Evolutionary conservation across 2,888 invertebrate genomes (phyloP), one percentile per base, ranked within the genome.

Genomic region (Euzetes globulus): DNA sequence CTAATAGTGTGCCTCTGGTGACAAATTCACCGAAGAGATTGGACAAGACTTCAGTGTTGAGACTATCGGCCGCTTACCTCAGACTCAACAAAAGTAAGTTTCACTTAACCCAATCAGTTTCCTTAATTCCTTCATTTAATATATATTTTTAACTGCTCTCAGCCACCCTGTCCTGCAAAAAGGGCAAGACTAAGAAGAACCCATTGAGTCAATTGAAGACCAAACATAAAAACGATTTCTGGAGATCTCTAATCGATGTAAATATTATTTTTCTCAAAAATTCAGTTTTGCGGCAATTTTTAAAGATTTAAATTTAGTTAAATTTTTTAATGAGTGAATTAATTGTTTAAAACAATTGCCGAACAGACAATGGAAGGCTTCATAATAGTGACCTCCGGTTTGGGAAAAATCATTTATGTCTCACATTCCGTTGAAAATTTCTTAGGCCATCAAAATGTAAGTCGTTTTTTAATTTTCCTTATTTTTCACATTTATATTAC

Each of bases 1-100:
- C 91, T 77, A 86, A 88, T 65, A 86, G 93, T 80, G 88, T 94
- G 78, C 91, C 93, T n/a, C 88, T 91, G 83, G 89, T 93, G 75
- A 88, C 90, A 63, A 88, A 88, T 81, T 90, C 92, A 77, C 88
- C 90, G 71, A 89, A 92, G 79, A 88, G 91, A 81, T 88, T 94
- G 81, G 94, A 95, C 84, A 95, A 95, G 84, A 94, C 94, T 29
- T 91, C 92, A 78, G 90, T 94, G 70, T 85, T 96, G 72, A 87
- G 94, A 79, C 87, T 94, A 76, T 89, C 92, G 1, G 92, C 93
- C 71, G 91, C 91, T 79, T 91, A 90, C 82, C 86, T 95, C 55
- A 87, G 94, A 75, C 87, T 92, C 77, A 88, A 91, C 82, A 90
- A 91, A 83, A 84, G 87, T 87, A 80, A 82, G 84, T 77, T 33